Evolutionary conservation across 2,113 vertebrate genomes (phyloP).

Genomic region (Mixornis gularis): DNA sequence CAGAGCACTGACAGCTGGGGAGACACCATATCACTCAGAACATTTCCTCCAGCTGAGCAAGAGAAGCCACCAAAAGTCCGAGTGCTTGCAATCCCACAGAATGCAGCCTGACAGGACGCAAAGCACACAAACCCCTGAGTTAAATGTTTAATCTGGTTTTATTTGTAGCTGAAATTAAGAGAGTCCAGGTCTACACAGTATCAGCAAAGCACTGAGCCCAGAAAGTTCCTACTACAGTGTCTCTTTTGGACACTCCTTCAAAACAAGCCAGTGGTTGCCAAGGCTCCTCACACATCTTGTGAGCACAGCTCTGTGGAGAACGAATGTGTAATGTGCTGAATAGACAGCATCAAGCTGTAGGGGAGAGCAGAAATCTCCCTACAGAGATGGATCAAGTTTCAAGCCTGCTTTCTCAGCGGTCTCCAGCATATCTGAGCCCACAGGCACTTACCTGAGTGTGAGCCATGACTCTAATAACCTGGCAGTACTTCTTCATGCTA

Average conservation of each 20-base stretch:
- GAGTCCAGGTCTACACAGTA: accelerated
- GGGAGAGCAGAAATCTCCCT: neutral
- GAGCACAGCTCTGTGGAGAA: neutral
- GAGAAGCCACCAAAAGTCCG: neutral
- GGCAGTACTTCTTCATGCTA: conserved; percentile 98
- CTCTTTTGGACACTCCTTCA: neutral
- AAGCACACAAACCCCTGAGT: neutral
- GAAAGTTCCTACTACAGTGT: neutral
- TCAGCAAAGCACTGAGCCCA: neutral
- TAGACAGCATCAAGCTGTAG: neutral
- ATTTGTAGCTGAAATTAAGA: neutral
- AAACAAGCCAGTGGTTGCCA: neutral
- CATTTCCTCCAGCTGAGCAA: neutral
- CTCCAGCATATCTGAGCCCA: neutral
- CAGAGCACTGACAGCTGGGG: neutral
- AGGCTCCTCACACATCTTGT: neutral
- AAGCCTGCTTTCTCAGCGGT: neutral
- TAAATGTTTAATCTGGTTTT: neutral
- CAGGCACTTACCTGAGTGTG: conserved; percentile 88
- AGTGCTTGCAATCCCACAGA: neutral
- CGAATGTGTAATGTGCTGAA: neutral
- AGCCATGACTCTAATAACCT: conserved; percentile 89
- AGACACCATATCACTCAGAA: neutral
- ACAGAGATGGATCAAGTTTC: neutral
- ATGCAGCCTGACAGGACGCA: accelerated